Evolutionary conservation across 2,888 invertebrate species (phyloP), one percentile per base, ranked within the genome.

Genomic region (Pachliopta kotzebuea): DNA sequence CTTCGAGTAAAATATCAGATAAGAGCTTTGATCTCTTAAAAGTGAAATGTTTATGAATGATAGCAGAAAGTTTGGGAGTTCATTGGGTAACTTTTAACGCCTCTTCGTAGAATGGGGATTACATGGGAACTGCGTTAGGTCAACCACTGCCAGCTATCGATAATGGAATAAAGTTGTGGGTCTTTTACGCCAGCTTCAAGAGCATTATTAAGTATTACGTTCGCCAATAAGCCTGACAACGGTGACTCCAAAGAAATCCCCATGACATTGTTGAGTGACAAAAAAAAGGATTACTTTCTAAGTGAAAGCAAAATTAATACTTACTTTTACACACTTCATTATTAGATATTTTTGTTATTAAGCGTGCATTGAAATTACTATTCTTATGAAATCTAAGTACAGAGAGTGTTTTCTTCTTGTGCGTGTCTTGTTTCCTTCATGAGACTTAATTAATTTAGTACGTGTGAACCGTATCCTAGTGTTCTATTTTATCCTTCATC

Each of bases 41-140:
- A 87, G 85, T 86, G 84, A 83, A 88, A 88, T 88, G 85, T 88
- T 89, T 88, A 86, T 88, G 85, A 86, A 88, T 84, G 84, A 84
- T 83, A 79, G 76, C 79, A 79, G 78, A 80, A 86, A 88, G 77
- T 88, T 86, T 72, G 55, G n/a, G 71, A 75, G 75, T 75, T 77
- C 73, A 74, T 69, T 72, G 68, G 69, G 68, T 68, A 86, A 86
- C 80, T 84, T 87, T 84, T 79, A 82, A 83, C 80, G 81, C 79
- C 76, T 82, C 80, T 79, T 75, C 74, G 76, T 73, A 76, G 77
- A 77, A 77, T 77, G 69, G 73, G 84, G 88, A 88, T 89, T 86
- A 90, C 88, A 89, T 73, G 86, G 76, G 77, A 86, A 87, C 80
- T 80, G 88, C 84, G 84, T 88, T 88, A 90, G 86, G 83, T 86